Evolutionary conservation across 2,113 vertebrate species (phyloP).

Genomic region (Orthonyx spaldingii): DNA sequence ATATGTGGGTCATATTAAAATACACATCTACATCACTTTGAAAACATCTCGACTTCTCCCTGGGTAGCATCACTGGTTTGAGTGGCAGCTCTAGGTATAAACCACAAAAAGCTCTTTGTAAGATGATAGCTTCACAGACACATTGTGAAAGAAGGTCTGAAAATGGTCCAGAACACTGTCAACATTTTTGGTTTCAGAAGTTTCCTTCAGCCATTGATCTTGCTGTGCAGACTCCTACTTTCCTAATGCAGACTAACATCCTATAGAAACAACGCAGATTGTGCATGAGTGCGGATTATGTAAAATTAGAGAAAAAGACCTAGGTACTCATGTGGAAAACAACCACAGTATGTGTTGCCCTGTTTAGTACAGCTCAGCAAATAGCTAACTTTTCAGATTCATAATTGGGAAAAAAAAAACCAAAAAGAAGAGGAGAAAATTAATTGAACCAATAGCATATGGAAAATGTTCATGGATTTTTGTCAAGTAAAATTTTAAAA

Average conservation of each 20-base stretch:
- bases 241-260: neutral
- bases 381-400: neutral
- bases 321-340: rapidly evolving
- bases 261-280: neutral
- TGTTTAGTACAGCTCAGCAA: neutral
- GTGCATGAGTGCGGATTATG: neutral
- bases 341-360: neutral
- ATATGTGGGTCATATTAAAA: neutral
- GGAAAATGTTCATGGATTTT: neutral
- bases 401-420: neutral
- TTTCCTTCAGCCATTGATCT: neutral
- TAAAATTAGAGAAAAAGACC: neutral
- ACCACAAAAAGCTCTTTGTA: constrained; percentile 4
- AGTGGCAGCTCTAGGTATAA: neutral
- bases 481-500: neutral
- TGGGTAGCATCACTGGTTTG: neutral
- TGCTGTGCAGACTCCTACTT: neutral
- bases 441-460: neutral
- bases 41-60: neutral
- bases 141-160: neutral
- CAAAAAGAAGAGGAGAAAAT: neutral
- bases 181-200: neutral
- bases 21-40: neutral
- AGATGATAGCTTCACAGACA: neutral
- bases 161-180: neutral